Evolutionary conservation across 2,113 vertebrate species (phyloP), one percentile per base, ranked within the genome.

Genomic region (Varanus komodoensis): DNA sequence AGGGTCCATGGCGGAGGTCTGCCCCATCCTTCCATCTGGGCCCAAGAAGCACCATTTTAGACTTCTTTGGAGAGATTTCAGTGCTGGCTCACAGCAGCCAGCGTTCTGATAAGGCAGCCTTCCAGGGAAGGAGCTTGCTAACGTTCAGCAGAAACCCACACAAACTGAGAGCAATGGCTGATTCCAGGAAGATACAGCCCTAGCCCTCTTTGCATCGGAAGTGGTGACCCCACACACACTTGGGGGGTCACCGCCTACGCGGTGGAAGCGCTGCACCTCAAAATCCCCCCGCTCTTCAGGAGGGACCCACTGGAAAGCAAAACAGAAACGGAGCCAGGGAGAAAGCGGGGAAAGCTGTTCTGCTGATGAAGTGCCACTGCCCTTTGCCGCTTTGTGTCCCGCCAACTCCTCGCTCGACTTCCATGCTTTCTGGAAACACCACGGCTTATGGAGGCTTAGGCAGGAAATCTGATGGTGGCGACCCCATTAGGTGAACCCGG

Each of bases 401-500:
- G 27, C 61, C 82, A 34, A 34, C 69, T 17, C 50, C 50, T 34
- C 54, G 14, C 3, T 1, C 23, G 11, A 29, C 8, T 14, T 78
- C 69, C 27, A 68, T 50, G 64, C 85, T 86, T 57, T 67, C 38
- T 82, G 79, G 93, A 93, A 89, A 77, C 6, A 61, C 67, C 52
- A 67, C 67, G 71, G 79, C 91, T 89, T 89, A 89, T 68, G 54
- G 68, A 64, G 90, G 90, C 85, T 79, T 74, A n/a, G 23, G 89
- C 48, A 69, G 87, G 27, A n/a, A 82, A 90, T 93, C 95, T 90
- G 79, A 92, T 44, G 79, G 83, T 23, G 0, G 85, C 89, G 92
- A 97, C 97, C 96, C 96, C 93, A 89, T 93, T 93, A 93, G 73
- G 90, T 54, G 48, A 96, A 94, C 95, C 92, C 1, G 93, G 95